Evolutionary conservation across 2,797 vertebrate genomes (phyloP), one percentile per base, ranked within the genome.

Genomic region (Phataginus tricuspis): DNA sequence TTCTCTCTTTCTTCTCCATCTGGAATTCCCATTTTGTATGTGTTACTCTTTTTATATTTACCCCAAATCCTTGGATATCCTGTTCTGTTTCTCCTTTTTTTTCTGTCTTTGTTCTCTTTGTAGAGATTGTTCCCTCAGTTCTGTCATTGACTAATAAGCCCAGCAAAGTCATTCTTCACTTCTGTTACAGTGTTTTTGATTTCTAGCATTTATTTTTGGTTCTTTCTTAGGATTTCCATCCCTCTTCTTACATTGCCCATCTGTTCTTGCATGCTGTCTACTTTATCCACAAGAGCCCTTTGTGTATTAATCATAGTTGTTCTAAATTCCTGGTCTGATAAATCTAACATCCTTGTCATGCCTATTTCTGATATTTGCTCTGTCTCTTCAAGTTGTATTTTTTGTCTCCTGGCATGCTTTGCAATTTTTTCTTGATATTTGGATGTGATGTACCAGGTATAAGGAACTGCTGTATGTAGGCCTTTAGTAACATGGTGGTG

Each of bases 41-140:
- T 89, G 68, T 89, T 74, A 83, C 85, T 57, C 45, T 57, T 88
- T 82, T 72, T 74, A 59, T 75, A 75, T 45, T 83, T 94, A 49
- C 37, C 85, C 39, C 75, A 94, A 74, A 83, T 83, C 25, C 51
- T 74, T 94, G 77, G 78, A 23, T 89, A 34, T 34, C 34, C 15
- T 74, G 34, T 74, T 64, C 39, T 77, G 6, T 37, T 37, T 68
- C 42, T 45, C 42, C 10, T 45, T 85, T 83, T 74, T 39, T 68
- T 71, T 37, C 34, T 64, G 42, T 64, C 42, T 64, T 59, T 71
- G 66, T 86, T 59, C 66, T 86, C 51, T 85, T 63, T 66, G 64
- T 27, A 68, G 42, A 64, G 42, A 59, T 59, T 55, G 37, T 75
- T 53, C 64, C 51, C 34, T 89, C 27, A 66, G 25, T 34, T 74